Conservation (phyloP, 2,888 invertebrate genomes). For the Euproctis similis region DNA sequence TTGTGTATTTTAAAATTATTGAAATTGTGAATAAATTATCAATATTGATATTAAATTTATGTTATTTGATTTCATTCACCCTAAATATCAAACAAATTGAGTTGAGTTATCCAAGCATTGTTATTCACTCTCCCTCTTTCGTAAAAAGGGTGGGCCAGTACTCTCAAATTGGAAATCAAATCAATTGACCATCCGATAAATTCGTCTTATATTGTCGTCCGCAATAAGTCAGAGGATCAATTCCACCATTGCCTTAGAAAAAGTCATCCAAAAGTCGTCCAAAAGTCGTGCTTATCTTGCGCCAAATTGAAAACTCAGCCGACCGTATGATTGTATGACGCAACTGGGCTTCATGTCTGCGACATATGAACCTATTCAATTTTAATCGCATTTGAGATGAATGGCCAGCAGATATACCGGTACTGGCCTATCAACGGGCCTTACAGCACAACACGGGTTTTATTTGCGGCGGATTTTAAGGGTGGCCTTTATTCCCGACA, state of each 20-base stretch:
- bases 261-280: constrained; percentile 66
- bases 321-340: constrained; percentile 73
- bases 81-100: constrained; percentile 1
- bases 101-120: too few species aligned
- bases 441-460: constrained; percentile 65
- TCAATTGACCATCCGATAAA: constrained; percentile 65
- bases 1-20: constrained; percentile 77
- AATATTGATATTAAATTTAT: constrained; percentile 68
- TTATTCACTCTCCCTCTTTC: constrained; percentile 7
- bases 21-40: constrained; percentile 76
- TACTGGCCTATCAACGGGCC: too few species aligned
- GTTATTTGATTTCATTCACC: constrained; percentile 16
- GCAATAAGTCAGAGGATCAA: constrained; percentile 73
- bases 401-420: constrained; percentile 67
- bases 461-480: constrained; percentile 53
- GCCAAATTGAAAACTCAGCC: constrained; percentile 74
- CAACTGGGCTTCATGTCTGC: constrained; percentile 58
- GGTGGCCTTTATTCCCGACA: constrained; percentile 54
- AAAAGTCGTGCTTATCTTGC: constrained; percentile 71
- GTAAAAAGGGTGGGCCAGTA: constrained; percentile 10
- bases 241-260: constrained; percentile 69
- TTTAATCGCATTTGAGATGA: constrained; percentile 75
- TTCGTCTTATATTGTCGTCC: constrained; percentile 47
- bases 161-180: constrained; percentile 49
- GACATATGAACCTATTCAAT: constrained; percentile 75